Evolutionary conservation across 1,140 invertebrate species (phyloP), one percentile per base, ranked within the genome.

Genomic region (Papilio xuthus): DNA sequence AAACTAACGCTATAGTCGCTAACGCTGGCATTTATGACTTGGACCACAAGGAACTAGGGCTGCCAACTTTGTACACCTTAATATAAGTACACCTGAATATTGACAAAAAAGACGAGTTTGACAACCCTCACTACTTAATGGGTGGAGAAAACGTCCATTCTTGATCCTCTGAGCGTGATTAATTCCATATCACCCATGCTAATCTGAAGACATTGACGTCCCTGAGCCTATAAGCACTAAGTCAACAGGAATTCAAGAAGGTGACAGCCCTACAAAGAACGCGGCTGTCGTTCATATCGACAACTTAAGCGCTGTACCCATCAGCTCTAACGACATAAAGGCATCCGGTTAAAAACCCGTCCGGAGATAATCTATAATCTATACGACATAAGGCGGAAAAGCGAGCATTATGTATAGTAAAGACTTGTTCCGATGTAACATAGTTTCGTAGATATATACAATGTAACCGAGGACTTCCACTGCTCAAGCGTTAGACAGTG

Each of bases 321-420:
- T 67, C 60, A 67, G 60, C 12, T 67, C 60, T 67, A 67, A 67
- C 71, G 41, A 73, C 71, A 28, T 73, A 47, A 73, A 73, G 42
- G 71, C 71, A 47, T 47, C 71, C 71, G 71, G 71, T 73, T 73
- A 73, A 44, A 42, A 73, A 73, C 71, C 37, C 70, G 70, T 72
- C 70, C 18, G 15, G 70, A n/a, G 70, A 72, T 72, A 72, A 72
- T 69, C 26, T 69, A 72, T 72, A 72, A 9, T 41, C 26, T 69
- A 69, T 69, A 37, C 32, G 67, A 37, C 18, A 15, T 26, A 42
- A 72, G 18, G 41, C 70, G 70, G 70, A 72, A 72, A 72, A 72
- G 70, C 37, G 20, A 41, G 12, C 41, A 23, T 26, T 44, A 47
- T 44, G 71, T 28, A 44, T 47, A n/a, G 10, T 42, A 20, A 18